These are phyloP conservation scores for Neogobius melanostomus DNA, from an alignment of 2,113 vertebrate species.

Conservation along the genomic window DNA sequence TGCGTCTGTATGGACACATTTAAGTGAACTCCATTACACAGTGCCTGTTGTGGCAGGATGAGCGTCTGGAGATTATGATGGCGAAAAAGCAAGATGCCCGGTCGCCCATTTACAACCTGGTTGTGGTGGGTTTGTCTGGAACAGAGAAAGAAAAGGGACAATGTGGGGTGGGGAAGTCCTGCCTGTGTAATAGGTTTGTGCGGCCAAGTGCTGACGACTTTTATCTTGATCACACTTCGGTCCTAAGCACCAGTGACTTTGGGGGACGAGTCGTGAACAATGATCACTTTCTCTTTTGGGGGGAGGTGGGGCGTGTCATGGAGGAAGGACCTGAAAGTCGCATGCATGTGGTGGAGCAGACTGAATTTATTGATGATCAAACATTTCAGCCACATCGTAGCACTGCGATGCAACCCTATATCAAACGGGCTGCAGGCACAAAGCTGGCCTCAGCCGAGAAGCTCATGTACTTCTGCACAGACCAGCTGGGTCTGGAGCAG, in stretches of 20 bases:
- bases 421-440: slow-evolving; percentile 91
- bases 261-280: slow-evolving; percentile 97
- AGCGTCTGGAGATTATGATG: slow-evolving; percentile 84
- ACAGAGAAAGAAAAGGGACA: slow-evolving; percentile 98
- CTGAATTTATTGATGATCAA: slow-evolving; percentile 98
- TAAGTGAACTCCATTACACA: slow-evolving; percentile 61
- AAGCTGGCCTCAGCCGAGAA: slow-evolving; percentile 97
- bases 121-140: slow-evolving; percentile 96
- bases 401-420: slow-evolving; percentile 96
- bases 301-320: slow-evolving; percentile 86
- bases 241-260: slow-evolving; percentile 98
- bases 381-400: slow-evolving; percentile 98
- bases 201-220: slow-evolving; percentile 93
- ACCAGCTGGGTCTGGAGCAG: slow-evolving; percentile 96
- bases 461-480: slow-evolving; percentile 99
- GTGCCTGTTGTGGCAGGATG: slow-evolving; percentile 86
- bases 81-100: slow-evolving; percentile 97
- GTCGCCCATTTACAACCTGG: slow-evolving; percentile 90
- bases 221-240: slow-evolving; percentile 95
- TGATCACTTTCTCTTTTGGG: slow-evolving; percentile 98
- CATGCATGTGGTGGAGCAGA: slow-evolving; percentile 95
- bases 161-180: slow-evolving; percentile 95
- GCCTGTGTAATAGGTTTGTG: slow-evolving; percentile 93
- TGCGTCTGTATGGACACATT: slow-evolving; percentile 68
- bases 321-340: slow-evolving; percentile 92